Percentiles rank a stretch among this genome's conserved stretches.
Evolutionary conservation across 2,113 vertebrate genomes (phyloP).

Genomic region (Salvator merianae): DNA sequence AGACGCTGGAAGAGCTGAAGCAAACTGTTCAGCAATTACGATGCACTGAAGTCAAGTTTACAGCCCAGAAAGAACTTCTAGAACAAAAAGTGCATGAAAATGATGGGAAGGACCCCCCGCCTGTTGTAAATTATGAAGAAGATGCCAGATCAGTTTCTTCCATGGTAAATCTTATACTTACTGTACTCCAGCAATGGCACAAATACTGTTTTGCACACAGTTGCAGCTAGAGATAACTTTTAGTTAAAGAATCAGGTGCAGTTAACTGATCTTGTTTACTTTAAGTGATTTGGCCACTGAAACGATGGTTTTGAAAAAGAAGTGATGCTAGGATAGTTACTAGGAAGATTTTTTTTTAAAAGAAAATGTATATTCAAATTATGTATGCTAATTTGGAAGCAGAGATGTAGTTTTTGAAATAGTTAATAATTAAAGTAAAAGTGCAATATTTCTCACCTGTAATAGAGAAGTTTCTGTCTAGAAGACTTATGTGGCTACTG

Average conservation of each 20-base stretch:
- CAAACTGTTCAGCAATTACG: slow-evolving; percentile 91
- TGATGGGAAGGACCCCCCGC: slow-evolving; percentile 89
- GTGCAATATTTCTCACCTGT: not conserved
- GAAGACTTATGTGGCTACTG: not conserved
- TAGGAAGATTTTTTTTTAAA: not conserved
- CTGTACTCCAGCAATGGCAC: not conserved
- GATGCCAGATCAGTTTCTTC: slow-evolving; percentile 93
- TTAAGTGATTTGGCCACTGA: not conserved
- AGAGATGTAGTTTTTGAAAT: not conserved
- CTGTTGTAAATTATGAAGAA: slow-evolving; percentile 92
- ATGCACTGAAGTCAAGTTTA: slow-evolving; percentile 87
- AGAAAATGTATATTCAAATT: not conserved
- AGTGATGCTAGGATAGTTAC: not conserved
- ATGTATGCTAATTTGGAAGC: not conserved
- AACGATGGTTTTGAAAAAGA: not conserved
- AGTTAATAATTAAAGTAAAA: not conserved
- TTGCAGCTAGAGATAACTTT: not conserved
- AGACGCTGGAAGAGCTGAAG: slow-evolving; percentile 89
- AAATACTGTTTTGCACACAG: not conserved
- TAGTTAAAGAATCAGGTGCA: not conserved
- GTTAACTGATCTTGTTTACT: not conserved
- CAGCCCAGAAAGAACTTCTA: slow-evolving; percentile 89
- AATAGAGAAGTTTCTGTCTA: not conserved
- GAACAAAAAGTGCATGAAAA: slow-evolving; percentile 90
- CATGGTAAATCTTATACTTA: slow-evolving; percentile 76